A percentile compares a stretch with the other conserved stretches of the same genome.
These are phyloP conservation scores for Diorhabda elongata DNA, from an alignment of 1,140 invertebrate genomes.

Conservation along the genomic window DNA sequence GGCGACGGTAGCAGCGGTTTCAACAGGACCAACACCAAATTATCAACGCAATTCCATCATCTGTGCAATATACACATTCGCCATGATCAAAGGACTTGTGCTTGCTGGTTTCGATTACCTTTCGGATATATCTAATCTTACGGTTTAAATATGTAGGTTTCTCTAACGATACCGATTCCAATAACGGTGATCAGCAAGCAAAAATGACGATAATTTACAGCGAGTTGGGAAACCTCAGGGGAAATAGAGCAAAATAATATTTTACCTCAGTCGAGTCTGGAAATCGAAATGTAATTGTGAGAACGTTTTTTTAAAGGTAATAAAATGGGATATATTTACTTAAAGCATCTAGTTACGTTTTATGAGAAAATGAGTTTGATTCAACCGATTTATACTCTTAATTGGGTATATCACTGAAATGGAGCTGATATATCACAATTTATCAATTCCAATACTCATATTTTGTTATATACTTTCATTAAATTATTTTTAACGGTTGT, in stretches of 20 bases:
- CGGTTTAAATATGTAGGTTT: constrained; percentile 20
- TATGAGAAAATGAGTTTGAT: no score
- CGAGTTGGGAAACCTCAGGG: not conserved
- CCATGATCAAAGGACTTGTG: constrained; percentile 36
- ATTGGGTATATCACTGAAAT: no score
- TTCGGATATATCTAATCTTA: constrained; percentile 13
- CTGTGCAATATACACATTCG: constrained; percentile 36
- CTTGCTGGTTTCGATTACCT: constrained; percentile 22
- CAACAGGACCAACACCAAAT: constrained; percentile 38
- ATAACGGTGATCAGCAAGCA: not conserved
- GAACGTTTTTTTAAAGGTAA: no score
- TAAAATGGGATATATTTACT: no score
- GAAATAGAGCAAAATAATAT: not conserved
- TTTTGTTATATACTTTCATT: no score
- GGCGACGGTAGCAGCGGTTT: constrained; percentile 33
- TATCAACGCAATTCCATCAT: constrained; percentile 42
- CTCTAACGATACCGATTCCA: not conserved
- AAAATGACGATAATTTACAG: not conserved
- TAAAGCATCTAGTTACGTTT: no score
- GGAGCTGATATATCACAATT: no score
- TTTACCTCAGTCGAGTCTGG: not conserved
- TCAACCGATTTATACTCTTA: no score
- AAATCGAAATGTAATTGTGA: no score
- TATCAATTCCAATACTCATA: no score
- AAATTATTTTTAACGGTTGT: no score